Base-by-base conservation (phyloP, 2,797 vertebrate species). In the Telmatherina bonti region DNA sequence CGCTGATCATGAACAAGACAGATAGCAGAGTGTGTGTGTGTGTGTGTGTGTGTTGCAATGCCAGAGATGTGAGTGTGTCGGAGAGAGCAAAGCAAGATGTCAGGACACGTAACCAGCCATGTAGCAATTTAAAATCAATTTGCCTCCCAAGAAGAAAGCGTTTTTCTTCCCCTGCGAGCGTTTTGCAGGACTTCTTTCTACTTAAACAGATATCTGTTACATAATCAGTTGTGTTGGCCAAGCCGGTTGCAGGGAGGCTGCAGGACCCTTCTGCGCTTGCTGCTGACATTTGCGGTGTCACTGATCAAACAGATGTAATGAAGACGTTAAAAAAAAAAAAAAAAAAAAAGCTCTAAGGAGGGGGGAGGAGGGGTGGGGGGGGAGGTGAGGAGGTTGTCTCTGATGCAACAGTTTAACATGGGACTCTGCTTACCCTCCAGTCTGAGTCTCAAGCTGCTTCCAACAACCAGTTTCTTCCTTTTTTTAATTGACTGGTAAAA, bases 51-150 rank as follows among this genome's bases (percentile, higher is more conserved):
- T 74, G 72, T 31, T 69, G 45, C 33, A 85, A 70, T 60, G 76
- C 72, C 75, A 41, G 49, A 41, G 60, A 59, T 55, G 55, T 67
- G 62, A 31, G 55, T 49, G 72, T 47, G 77, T 69, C 13, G 29
- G 58, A 43, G 69, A 57, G 81, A 76, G 68, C 67, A 81, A 83
- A 91, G 90, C 84, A 86, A 89, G 91, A 88, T 91, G 92, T 93
- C 93, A 92, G 91, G 89, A 91, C 90, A 90, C 85, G 90, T 89
- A 93, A 93, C 88, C 92, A 93, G 92, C 90, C 92, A 85, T 93
- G 91, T 93, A 92, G 93, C 93, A 92, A 92, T 94, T 94, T 93
- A 87, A 92, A 94, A 94, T 93, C 91, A 93, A 93, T 92, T 93
- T 93, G 91, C 91, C 90, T 91, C 91, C 90, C 86, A 90, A 92